These are phyloP conservation scores for Oopsacas minuta DNA, from an alignment of 37 sponge, comb jelly and placozoan genomes.

Conservation along the genomic window DNA sequence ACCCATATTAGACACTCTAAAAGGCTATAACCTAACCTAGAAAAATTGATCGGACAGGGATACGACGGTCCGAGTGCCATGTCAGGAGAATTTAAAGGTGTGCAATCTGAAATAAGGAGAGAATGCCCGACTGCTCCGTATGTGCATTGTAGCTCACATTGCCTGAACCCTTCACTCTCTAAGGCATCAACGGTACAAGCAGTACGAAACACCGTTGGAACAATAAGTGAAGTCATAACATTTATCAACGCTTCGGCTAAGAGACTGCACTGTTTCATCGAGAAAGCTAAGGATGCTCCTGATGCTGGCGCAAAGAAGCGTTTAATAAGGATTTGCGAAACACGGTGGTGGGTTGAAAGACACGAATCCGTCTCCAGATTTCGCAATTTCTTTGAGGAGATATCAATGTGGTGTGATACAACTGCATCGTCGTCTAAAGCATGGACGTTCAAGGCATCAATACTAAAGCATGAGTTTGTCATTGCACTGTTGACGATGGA, in stretches of 20 bases:
- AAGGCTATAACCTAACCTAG: background rate
- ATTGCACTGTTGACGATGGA: slow-evolving; percentile 13
- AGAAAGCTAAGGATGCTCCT: slow-evolving; percentile 17
- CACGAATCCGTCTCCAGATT: slow-evolving; percentile 2
- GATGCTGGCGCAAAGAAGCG: slow-evolving; percentile 11
- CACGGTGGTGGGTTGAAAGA: slow-evolving; percentile 26
- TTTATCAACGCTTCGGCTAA: slow-evolving; percentile 9
- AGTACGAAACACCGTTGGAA: slow-evolving; percentile 10
- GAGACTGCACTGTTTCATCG: background rate
- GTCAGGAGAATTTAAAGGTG: slow-evolving; percentile 8
- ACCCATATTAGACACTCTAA: slow-evolving; percentile 5
- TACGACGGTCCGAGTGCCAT: slow-evolving; percentile 17
- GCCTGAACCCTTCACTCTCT: slow-evolving; percentile 11
- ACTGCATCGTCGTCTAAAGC: background rate
- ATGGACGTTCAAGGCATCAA: slow-evolving; percentile 13
- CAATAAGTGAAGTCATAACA: background rate
- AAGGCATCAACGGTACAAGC: slow-evolving; percentile 16
- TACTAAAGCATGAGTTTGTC: slow-evolving; percentile 14
- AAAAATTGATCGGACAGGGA: background rate
- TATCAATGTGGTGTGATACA: background rate
- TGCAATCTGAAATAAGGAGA: slow-evolving; percentile 13
- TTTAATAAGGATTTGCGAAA: slow-evolving; percentile 23
- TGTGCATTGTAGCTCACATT: slow-evolving; percentile 15
- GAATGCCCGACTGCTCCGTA: slow-evolving; percentile 15
- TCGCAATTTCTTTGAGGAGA: background rate